Evolutionary conservation across 1,140 invertebrate genomes (phyloP).

Genomic region (Meteorus sp.): DNA sequence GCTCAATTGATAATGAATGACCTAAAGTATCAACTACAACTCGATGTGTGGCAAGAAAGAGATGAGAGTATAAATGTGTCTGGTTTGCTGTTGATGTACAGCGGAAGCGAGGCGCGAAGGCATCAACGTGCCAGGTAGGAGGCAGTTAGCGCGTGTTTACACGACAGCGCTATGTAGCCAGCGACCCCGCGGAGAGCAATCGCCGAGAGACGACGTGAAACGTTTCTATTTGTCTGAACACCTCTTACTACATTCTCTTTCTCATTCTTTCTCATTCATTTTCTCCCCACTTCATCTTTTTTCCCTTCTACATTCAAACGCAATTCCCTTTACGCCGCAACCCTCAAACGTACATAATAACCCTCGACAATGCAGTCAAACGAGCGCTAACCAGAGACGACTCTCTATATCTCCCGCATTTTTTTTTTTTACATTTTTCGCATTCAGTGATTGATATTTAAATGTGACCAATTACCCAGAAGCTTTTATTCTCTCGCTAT

Average conservation of each 20-base stretch:
- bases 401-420: background rate
- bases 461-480: constrained; percentile 40
- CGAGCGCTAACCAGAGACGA: constrained; percentile 27
- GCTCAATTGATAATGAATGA: no score
- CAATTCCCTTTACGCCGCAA: background rate
- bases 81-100: constrained; percentile 4
- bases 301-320: constrained; percentile 10
- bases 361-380: constrained; percentile 26
- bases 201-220: constrained; percentile 38
- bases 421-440: background rate
- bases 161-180: constrained; percentile 56
- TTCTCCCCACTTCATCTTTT: background rate
- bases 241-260: no score
- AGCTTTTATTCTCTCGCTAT: constrained; percentile 27
- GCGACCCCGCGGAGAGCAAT: constrained; percentile 43
- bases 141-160: constrained; percentile 60
- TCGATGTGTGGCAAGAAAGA: background rate
- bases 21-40: background rate
- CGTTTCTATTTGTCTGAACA: constrained; percentile 56
- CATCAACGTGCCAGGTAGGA: constrained; percentile 30
- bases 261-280: constrained; percentile 13
- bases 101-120: constrained; percentile 27
- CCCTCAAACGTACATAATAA: constrained; percentile 29
- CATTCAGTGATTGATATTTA: constrained; percentile 40
- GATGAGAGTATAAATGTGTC: no score